phyloP scores from a whole-genome alignment of 2,113 vertebrate species.

The Protobothrops flavoviridis region DNA sequence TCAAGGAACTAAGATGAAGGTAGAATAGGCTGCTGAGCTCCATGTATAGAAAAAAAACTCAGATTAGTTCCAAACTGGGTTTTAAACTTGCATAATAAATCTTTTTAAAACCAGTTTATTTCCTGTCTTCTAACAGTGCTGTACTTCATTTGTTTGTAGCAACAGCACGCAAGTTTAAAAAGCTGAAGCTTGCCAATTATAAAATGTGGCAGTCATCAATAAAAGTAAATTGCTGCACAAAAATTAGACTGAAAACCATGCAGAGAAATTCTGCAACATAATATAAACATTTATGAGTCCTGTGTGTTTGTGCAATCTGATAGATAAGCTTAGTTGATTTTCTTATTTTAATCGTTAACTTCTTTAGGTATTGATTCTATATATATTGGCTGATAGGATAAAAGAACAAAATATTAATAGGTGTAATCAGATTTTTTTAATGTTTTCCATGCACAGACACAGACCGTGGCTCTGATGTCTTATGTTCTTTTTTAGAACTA shows the following conservation, averaged over 20 bases:
- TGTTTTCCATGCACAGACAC: background rate
- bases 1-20: background rate
- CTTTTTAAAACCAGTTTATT: conserved; percentile 4
- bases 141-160: background rate
- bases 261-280: conserved; percentile 15
- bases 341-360: conserved; percentile 10
- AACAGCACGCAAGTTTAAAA: conserved; percentile 12
- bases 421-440: background rate
- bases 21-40: background rate
- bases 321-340: conserved; percentile 24
- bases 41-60: background rate
- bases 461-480: background rate
- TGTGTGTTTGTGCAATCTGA: background rate
- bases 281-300: background rate
- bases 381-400: background rate
- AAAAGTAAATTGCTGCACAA: conserved; percentile 17
- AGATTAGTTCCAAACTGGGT: background rate
- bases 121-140: background rate
- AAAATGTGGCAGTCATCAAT: conserved; percentile 33
- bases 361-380: background rate
- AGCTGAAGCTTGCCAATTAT: conserved; percentile 24
- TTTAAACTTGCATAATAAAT: background rate
- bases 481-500: background rate
- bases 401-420: conserved; percentile 11
- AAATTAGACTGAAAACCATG: conserved; percentile 10